Base-by-base conservation (phyloP, 2,888 invertebrate species). In the Hipparchia sbordonii region DNA sequence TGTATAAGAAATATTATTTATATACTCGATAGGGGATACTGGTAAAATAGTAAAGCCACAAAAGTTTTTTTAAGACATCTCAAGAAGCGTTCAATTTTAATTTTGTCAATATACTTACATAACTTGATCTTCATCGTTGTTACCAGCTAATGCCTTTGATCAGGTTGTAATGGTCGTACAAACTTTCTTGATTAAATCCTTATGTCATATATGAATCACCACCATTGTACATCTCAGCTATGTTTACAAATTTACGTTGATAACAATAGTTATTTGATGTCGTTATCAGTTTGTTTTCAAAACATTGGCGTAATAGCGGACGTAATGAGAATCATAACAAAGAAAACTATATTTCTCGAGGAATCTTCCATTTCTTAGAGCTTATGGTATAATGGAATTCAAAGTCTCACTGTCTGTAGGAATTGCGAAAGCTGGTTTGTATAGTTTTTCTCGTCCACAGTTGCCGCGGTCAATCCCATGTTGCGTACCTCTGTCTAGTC, bases 401-500 rank as follows among this genome's bases (percentile, higher is more conserved):
- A 70, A 56, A 56, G 67, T 23, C 62, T 33, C 45, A 56, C 56
- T 67, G 67, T 67, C 71, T 67, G 59, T 45, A 57, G 46, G 57
- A 67, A 67, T 70, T 10, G 59, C 67, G 6, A 48, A 6, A 13
- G 48, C 13, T 6, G 48, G 67, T 46, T 63, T 60, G 61, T 65
- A 61, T 69, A 61, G 48, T 71, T 77, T 66, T 70, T 67, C 63
- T 60, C 68, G 59, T 72, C 70, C 65, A 51, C 71, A 85, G 86
- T 86, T 87, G 87, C 85, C 84, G 81, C 83, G 84, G 88, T 85
- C 87, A 86, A 85, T 82, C 82, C 84, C 83, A 82, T 83, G 81
- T 82, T 81, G 79, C 80, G 84, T 84, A 87, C 83, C 82, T 81
- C 84, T 82, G 91, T 91, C 92, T 90, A 90, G 91, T 92, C 93